Base-by-base conservation (phyloP, 2,797 vertebrate species). In the Ctenochaetus hawaiiensis region DNA sequence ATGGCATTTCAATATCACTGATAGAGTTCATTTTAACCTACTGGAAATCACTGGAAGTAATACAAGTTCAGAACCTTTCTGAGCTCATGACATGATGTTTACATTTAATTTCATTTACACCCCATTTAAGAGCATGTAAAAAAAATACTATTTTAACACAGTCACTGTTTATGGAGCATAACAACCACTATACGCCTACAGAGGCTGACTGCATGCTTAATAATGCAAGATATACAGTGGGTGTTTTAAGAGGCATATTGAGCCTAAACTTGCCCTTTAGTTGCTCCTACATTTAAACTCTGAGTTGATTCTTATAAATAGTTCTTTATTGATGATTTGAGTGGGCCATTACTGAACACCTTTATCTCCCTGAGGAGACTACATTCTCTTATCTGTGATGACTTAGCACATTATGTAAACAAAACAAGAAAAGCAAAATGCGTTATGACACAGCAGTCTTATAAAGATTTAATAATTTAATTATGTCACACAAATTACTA, bases 191-290 rank as follows among this genome's bases (percentile, higher is more conserved):
- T 16, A 48, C 6, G 12, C 51, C 43, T 30, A 51, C 59, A 66
- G 23, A 18, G 26, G 51, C 48, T 47, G 52, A 26, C 45, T 34
- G 30, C 30, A 34, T 20, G 51, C 30, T 39, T 61, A 61, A 77
- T 68, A 73, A 63, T 18, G 12, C 30, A 66, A 59, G 34, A 67
- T 52, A 56, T 34, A 44, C 0, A 22, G 39, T 71, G 65, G 64
- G 37, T 57, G 60, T 51, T 59, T 74, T 52, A 64, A 77, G 39
- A 37, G 7, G 18, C 45, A 71, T 17, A 45, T 20, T 54, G 37
- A 39, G 30, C 44, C 49, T 13, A 45, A 49, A 59, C 30, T 54
- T 22, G 49, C 17, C 41, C 20, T 60, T 26, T 45, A 34, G 41
- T 2, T 57, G 17, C 10, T 52, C 13, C 5, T 44, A 44, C 16